Base-by-base conservation (phyloP, 2,888 invertebrate genomes). In the Erannis defoliaria region DNA sequence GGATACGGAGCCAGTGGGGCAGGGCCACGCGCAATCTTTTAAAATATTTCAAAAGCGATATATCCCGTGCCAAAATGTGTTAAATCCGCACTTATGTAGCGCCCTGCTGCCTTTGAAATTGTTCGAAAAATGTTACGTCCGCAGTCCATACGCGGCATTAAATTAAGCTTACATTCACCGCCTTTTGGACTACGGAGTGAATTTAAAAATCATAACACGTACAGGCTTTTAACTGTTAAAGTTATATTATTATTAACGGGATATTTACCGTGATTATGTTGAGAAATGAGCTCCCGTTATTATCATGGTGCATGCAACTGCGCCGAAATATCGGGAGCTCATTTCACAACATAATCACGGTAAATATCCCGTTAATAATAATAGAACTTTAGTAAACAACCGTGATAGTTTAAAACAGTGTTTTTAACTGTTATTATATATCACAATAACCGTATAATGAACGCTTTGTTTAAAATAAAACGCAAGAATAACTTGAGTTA, bases 41-140 rank as follows among this genome's bases (percentile, higher is more conserved):
- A 81, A 81, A 80, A 84, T 82, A 84, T 83, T 82, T 79, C 81
- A 79, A 84, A 86, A 81, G 74, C 81, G 68, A 77, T 77, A 77
- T 78, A 77, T 77, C 70, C 75, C 68, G 81, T 85, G 85, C 85
- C 84, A 86, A 88, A 85, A 86, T 82, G 78, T 82, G 84, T 85
- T 87, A 85, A 86, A 85, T 83, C 80, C 65, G 75, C 82, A 81
- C 80, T 81, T 80, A 78, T 71, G 78, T 79, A 80, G 77, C 78
- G 72, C 70, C 73, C 75, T 70, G 78, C 73, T 77, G 71, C 71
- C 74, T 70, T 77, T 65, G 76, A 81, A 80, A 84, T 79, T 78
- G 77, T 75, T 72, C 74, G 79, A 75, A 84, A 82, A 83, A 84
- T 78, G 64, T 76, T 69, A 75, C 77, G 72, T 70, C 72, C 64